Percentiles rank a stretch among this genome's conserved stretches.
Conservation (phyloP, 2,888 invertebrate species). For the Drosophila eohydei region DNA sequence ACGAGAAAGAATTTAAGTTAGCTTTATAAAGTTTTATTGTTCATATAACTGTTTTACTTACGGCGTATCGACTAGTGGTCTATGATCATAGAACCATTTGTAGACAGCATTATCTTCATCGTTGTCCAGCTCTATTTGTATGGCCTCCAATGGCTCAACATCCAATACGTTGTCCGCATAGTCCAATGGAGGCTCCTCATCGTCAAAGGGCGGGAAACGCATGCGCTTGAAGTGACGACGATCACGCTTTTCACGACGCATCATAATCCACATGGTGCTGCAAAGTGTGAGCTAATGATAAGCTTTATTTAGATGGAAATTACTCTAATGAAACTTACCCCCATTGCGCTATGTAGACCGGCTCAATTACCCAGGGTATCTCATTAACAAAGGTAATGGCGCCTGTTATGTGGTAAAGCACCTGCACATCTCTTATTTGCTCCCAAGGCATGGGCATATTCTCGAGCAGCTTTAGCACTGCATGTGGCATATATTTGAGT, state of each 20-base stretch:
- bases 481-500: constrained; percentile 99
- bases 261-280: constrained; percentile 99
- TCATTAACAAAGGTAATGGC: constrained; percentile 99
- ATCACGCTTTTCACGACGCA: constrained; percentile 99
- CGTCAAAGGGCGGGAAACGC: constrained; percentile 99
- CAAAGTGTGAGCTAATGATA: neutral
- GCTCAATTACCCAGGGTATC: constrained; percentile 99
- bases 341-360: constrained; percentile 99
- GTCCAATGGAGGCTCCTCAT: constrained; percentile 99
- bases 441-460: constrained; percentile 99
- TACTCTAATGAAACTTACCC: constrained; percentile 87
- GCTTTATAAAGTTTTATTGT: neutral
- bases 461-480: constrained; percentile 98
- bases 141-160: constrained; percentile 99
- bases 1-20: constrained; percentile 33
- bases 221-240: constrained; percentile 99
- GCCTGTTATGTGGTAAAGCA: constrained; percentile 99
- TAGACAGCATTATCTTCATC: constrained; percentile 96
- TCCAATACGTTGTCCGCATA: constrained; percentile 99
- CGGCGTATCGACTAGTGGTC: constrained; percentile 96
- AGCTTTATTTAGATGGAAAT: neutral
- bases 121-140: constrained; percentile 98
- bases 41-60: constrained; percentile 83
- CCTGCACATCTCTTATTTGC: constrained; percentile 99
- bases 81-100: constrained; percentile 99